Percentiles rank a stretch among this genome's conserved stretches.
Conservation (phyloP, 2,113 vertebrate species). For the Pantherophis guttatus region DNA sequence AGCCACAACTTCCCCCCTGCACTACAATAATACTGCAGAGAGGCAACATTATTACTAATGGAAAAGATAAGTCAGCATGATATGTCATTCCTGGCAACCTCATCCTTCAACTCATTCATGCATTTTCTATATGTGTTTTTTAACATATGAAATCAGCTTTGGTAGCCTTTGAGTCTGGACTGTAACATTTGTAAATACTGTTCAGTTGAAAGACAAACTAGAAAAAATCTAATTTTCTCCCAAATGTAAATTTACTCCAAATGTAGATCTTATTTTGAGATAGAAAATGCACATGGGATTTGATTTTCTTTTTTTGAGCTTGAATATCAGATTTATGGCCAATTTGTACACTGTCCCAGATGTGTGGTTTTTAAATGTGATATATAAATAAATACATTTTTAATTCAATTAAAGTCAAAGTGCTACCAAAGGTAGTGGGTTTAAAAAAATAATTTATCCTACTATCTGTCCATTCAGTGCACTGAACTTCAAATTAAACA, state of each 20-base stretch:
- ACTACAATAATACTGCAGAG: background rate
- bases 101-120: background rate
- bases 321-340: background rate
- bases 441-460: background rate
- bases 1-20: background rate
- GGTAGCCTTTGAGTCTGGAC: background rate
- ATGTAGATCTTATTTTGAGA: background rate
- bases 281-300: background rate
- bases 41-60: background rate
- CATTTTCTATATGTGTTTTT: background rate
- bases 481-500: background rate
- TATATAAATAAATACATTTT: background rate
- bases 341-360: background rate
- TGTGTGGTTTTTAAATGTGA: background rate
- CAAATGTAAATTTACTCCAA: background rate
- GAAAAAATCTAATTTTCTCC: background rate
- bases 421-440: background rate
- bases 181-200: background rate
- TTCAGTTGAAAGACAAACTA: background rate
- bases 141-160: background rate
- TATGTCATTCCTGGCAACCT: background rate
- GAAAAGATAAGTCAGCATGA: background rate
- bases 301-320: background rate
- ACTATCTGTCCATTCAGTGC: background rate
- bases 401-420: background rate